Conservation (phyloP, 2,888 invertebrate genomes). For the Cheilosia vernalis region DNA sequence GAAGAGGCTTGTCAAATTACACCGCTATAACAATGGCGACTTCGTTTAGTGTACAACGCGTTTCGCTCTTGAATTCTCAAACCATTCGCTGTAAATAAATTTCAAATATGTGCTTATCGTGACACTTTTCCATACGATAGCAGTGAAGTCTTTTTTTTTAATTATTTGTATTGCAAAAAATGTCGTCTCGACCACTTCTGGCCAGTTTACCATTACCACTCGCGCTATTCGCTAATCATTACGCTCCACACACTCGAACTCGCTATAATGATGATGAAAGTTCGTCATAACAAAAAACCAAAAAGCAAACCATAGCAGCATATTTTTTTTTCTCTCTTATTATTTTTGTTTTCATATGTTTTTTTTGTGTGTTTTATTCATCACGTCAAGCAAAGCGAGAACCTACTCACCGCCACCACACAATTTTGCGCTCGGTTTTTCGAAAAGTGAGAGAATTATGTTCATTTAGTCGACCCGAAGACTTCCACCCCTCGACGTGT, state of each 20-base stretch:
- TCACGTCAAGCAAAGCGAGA: conserved; percentile 47
- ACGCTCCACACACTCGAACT: conserved; percentile 32
- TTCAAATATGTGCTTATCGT: conserved; percentile 61
- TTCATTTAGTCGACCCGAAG: conserved; percentile 61
- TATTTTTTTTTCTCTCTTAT: conserved; percentile 22
- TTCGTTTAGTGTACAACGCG: neutral
- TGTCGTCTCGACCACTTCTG: conserved; percentile 36
- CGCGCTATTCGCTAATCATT: conserved; percentile 49
- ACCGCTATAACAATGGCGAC: neutral
- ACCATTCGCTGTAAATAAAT: conserved; percentile 1
- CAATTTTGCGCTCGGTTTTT: conserved; percentile 65
- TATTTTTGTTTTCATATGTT: conserved; percentile 29
- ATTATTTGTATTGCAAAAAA: conserved; percentile 35
- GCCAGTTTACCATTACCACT: conserved; percentile 32
- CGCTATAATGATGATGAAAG: conserved; percentile 60
- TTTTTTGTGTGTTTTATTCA: conserved; percentile 39
- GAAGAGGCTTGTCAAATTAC: too few relatives aligned
- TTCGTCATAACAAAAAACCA: conserved; percentile 55
- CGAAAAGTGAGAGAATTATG: conserved; percentile 63
- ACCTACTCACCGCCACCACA: conserved; percentile 69
- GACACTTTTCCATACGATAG: conserved; percentile 58
- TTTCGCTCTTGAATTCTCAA: neutral
- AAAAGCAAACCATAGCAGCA: conserved; percentile 51
- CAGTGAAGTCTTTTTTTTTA: conserved; percentile 4
- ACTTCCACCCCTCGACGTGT: conserved; percentile 59